These are phyloP conservation scores for Misgurnus mizolepis DNA, from an alignment of 2,113 vertebrate species.

Conservation along the genomic window DNA sequence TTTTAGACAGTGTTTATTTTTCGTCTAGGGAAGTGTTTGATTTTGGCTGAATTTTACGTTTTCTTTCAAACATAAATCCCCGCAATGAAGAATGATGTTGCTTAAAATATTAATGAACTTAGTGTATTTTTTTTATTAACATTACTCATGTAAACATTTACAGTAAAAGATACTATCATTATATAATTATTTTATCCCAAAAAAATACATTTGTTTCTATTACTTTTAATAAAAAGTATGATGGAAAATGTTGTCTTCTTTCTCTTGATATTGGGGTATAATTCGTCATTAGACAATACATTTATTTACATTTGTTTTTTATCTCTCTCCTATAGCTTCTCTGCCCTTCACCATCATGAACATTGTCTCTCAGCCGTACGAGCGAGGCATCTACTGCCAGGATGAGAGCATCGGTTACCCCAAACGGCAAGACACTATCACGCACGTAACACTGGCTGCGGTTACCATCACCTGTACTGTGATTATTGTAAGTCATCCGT, in stretches of 20 bases:
- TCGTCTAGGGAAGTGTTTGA: neutral
- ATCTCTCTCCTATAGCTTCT: slow-evolving; percentile 70
- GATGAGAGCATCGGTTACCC: slow-evolving; percentile 92
- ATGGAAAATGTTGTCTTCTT: too few species aligned
- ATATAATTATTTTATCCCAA: too few species aligned
- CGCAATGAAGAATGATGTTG: too few species aligned
- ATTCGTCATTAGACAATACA: neutral
- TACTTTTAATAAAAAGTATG: too few species aligned
- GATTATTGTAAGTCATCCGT: slow-evolving; percentile 79
- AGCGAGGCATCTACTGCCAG: slow-evolving; percentile 85
- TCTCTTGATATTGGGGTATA: neutral
- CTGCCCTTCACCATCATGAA: slow-evolving; percentile 87
- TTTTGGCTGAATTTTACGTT: neutral
- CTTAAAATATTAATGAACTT: too few species aligned
- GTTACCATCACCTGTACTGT: slow-evolving; percentile 86
- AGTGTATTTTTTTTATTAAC: too few species aligned
- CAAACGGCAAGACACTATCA: slow-evolving; percentile 86
- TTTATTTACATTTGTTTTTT: neutral
- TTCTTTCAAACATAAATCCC: too few species aligned
- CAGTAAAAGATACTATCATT: too few species aligned
- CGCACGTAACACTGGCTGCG: slow-evolving; percentile 83
- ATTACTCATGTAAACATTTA: too few species aligned
- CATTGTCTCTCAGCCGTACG: slow-evolving; percentile 81
- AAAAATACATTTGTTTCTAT: too few species aligned
- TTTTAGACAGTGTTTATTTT: neutral